Percentiles rank a stretch among this genome's conserved stretches.
phyloP scores from a whole-genome alignment of 2,113 vertebrate species.

The Oreochromis niloticus region DNA sequence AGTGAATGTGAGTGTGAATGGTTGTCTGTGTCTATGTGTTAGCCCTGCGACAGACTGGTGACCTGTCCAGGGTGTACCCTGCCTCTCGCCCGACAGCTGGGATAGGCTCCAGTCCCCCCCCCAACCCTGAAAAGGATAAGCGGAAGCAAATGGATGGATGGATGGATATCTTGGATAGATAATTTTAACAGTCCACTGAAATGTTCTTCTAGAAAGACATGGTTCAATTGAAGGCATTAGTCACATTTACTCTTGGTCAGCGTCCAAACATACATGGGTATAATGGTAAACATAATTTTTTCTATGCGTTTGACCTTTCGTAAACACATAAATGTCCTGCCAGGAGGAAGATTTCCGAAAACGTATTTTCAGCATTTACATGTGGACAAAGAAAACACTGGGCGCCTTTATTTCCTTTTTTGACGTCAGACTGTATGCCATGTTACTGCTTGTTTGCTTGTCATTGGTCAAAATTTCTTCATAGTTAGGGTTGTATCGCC shows the following conservation, averaged over 20 bases:
- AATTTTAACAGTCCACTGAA: neutral
- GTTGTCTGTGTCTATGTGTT: no score
- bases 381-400: neutral
- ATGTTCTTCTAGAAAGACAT: neutral
- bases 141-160: neutral
- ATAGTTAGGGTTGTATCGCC: neutral
- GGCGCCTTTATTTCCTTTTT: neutral
- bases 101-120: neutral
- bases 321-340: neutral
- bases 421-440: neutral
- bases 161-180: neutral
- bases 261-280: neutral
- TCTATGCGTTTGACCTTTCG: neutral
- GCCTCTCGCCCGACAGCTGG: neutral
- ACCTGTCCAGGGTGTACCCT: neutral
- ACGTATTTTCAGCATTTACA: neutral
- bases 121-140: neutral
- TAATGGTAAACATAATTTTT: neutral
- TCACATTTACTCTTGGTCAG: neutral
- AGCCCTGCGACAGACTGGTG: neutral
- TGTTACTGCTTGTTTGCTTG: neutral
- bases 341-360: neutral
- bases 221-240: neutral
- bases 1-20: neutral
- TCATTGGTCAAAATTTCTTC: neutral